Evolutionary conservation across 2,797 vertebrate genomes (phyloP), one percentile per base, ranked within the genome.

Genomic region (Dromococcyx pavoninus): DNA sequence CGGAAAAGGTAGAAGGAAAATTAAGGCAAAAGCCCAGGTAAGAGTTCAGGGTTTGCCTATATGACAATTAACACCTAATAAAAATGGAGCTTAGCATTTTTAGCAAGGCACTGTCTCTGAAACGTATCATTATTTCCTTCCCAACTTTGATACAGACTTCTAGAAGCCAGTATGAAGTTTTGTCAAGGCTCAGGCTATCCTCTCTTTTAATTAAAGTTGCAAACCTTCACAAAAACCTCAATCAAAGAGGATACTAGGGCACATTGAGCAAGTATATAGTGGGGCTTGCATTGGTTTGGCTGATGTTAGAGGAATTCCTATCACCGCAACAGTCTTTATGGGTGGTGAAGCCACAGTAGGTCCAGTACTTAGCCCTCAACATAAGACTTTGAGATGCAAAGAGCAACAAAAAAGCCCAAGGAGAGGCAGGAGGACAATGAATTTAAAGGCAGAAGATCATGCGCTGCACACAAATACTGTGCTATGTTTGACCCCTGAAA

Each of bases 21-120:
- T 70, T 77, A 90, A 91, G 91, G 88, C 94, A 94, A 94, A 94
- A 94, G 56, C 93, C 57, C 91, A 94, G 91, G 91, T 95, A 94
- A 95, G 94, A 94, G 88, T 93, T 95, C 86, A 88, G 53, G 23
- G 73, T 90, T 94, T 91, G 93, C 74, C 70, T 86, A 64, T 78
- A 86, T 1, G 13, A 74, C 74, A 91, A 94, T 88, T 90, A 94
- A 81, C 60, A 83, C 53, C 14, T 11, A 88, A 91, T 54, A 93
- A 93, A 92, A 95, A 81, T 0, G 17, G 39, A 91, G 92, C 11
- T 12, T 76, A 76, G 85, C 25, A 43, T 57, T 84, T 89, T 72
- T 69, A 46, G 56, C n/a, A 75, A 94, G 71, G 50, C 43, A 58
- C 22, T 78, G 75, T 43, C 66, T 56, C 72, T n/a, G 43, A 89